Percentiles rank a stretch among this genome's conserved stretches.
Evolutionary conservation across 2,113 vertebrate genomes (phyloP).

Genomic region (Elgaria multicarinata): DNA sequence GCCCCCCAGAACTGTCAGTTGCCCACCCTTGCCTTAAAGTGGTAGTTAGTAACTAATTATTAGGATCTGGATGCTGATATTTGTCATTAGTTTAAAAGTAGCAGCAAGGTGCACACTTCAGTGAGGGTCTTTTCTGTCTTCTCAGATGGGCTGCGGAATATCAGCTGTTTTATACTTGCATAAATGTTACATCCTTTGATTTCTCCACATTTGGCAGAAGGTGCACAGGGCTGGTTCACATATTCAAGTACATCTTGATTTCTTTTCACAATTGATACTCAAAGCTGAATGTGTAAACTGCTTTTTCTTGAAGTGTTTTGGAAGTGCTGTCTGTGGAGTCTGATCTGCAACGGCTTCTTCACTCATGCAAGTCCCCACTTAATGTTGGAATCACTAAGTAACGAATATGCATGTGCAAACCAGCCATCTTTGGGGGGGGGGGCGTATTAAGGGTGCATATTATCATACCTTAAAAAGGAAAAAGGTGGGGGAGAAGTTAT

Average conservation of each 20-base stretch:
- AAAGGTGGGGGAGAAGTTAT: not conserved
- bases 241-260: not conserved
- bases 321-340: not conserved
- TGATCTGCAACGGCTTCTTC: not conserved
- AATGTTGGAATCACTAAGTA: not conserved
- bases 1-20: too few species aligned
- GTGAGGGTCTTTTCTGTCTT: not conserved
- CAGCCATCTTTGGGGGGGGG: too few species aligned
- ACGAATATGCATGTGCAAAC: not conserved
- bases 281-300: not conserved
- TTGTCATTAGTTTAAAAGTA: not conserved
- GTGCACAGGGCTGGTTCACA: not conserved
- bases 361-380: not conserved
- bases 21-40: not conserved
- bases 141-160: not conserved
- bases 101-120: not conserved
- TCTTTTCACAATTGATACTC: not conserved
- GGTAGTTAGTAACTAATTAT: not conserved
- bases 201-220: not conserved
- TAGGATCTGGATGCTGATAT: not conserved
- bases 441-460: not conserved
- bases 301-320: too few species aligned
- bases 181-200: not conserved
- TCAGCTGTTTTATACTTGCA: not conserved
- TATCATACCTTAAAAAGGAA: not conserved